Evolutionary conservation across 2,797 vertebrate species (phyloP).

Genomic region (Pseudopleuronectes americanus): DNA sequence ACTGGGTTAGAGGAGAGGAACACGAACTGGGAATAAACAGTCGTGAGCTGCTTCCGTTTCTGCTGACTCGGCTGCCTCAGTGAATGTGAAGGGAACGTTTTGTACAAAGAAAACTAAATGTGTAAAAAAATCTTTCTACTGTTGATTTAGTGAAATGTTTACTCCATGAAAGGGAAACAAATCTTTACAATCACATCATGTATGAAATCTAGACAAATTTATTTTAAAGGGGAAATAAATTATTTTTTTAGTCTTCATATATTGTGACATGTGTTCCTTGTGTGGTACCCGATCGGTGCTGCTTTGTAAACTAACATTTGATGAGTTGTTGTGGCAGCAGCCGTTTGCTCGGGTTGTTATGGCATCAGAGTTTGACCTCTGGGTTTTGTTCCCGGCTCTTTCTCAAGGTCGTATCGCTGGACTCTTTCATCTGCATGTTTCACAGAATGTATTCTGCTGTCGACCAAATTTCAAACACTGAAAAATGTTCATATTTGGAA

Average conservation of each 20-base stretch:
- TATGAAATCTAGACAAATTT: constrained; percentile 62
- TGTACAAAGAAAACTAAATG: constrained; percentile 37
- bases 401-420: background rate
- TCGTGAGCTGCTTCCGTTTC: constrained; percentile 40
- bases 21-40: constrained; percentile 1
- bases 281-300: constrained; percentile 6
- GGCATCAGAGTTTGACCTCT: constrained; percentile 26
- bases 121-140: constrained; percentile 38
- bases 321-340: constrained; percentile 12
- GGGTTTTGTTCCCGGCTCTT: background rate
- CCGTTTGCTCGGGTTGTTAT: background rate
- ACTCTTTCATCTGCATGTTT: background rate
- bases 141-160: constrained; percentile 55
- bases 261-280: constrained; percentile 24
- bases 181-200: constrained; percentile 61
- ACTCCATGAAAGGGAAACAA: constrained; percentile 40
- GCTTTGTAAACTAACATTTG: constrained; percentile 1
- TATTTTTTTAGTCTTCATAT: constrained; percentile 66
- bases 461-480: background rate
- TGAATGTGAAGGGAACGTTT: constrained; percentile 63
- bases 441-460: background rate
- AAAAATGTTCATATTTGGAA: background rate
- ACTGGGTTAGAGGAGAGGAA: constrained; percentile 66
- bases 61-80: constrained; percentile 21
- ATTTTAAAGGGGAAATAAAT: constrained; percentile 69